Percentiles rank a stretch among this genome's conserved stretches.
Conservation (phyloP, 2,797 vertebrate genomes). For the Macropodus opercularis region DNA sequence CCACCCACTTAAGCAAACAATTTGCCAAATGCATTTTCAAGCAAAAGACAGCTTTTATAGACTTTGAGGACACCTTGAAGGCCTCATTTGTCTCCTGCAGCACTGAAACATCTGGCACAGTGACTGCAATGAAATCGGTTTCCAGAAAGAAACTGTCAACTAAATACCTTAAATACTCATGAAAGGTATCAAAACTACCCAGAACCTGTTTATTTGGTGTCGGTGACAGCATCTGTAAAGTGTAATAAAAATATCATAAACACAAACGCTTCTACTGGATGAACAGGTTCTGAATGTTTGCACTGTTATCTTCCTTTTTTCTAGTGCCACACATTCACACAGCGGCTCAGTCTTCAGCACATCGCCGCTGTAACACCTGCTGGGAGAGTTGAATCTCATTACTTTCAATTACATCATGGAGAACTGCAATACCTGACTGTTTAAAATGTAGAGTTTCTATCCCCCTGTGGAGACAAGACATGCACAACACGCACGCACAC, state of each 20-base stretch:
- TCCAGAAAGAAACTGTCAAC: background rate
- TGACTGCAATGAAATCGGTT: background rate
- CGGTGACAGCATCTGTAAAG: background rate
- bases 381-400: slow-evolving; percentile 76
- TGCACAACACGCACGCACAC: slow-evolving; percentile 4
- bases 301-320: slow-evolving; percentile 8
- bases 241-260: background rate
- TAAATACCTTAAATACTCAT: background rate
- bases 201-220: background rate
- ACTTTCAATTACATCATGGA: slow-evolving; percentile 76
- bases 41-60: background rate
- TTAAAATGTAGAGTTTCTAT: slow-evolving; percentile 65
- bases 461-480: slow-evolving; percentile 37
- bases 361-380: slow-evolving; percentile 50
- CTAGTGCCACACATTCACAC: slow-evolving; percentile 8
- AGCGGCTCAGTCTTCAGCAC: slow-evolving; percentile 18
- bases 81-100: slow-evolving; percentile 4
- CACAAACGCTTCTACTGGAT: background rate
- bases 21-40: too few relatives aligned
- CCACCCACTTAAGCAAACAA: too few relatives aligned
- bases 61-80: slow-evolving; percentile 17
- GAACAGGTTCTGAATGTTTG: slow-evolving; percentile 21
- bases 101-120: slow-evolving; percentile 8
- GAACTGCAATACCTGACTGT: slow-evolving; percentile 55
- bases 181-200: background rate